phyloP scores from a whole-genome alignment of 2,113 vertebrate genomes.

The Nothocercus nigrocapillus region DNA sequence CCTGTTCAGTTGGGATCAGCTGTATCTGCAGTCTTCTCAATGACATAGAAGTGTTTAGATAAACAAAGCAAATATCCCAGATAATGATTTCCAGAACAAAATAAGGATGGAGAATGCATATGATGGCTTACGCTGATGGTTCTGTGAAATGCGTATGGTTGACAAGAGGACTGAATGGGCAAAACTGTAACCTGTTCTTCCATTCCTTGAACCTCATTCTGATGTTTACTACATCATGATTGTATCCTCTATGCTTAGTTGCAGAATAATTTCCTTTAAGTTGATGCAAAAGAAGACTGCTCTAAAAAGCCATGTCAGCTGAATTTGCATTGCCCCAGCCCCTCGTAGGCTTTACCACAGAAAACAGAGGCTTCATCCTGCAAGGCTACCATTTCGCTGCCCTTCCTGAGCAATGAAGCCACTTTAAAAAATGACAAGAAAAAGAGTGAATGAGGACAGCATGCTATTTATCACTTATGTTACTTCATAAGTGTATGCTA shows the following conservation, averaged over 20 bases:
- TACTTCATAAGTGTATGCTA: neutral
- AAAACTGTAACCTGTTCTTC: neutral
- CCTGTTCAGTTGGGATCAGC: neutral
- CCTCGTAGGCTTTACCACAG: neutral
- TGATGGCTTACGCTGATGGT: neutral
- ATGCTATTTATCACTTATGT: neutral
- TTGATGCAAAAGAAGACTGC: neutral
- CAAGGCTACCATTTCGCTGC: neutral
- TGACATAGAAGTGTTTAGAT: neutral
- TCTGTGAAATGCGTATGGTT: neutral
- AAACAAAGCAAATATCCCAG: neutral
- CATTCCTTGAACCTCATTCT: neutral
- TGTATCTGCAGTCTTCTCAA: neutral
- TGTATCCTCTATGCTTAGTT: neutral
- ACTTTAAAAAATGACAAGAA: neutral
- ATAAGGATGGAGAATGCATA: neutral
- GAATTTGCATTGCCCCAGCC: neutral
- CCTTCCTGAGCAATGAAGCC: neutral
- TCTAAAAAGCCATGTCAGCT: neutral
- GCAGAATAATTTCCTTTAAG: neutral
- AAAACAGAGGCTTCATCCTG: neutral
- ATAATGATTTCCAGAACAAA: neutral
- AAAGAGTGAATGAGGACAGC: neutral
- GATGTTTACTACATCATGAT: neutral
- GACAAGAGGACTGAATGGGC: accelerated